Conservation (phyloP, 2,797 vertebrate genomes). For the Brachyrhaphis roseni region DNA sequence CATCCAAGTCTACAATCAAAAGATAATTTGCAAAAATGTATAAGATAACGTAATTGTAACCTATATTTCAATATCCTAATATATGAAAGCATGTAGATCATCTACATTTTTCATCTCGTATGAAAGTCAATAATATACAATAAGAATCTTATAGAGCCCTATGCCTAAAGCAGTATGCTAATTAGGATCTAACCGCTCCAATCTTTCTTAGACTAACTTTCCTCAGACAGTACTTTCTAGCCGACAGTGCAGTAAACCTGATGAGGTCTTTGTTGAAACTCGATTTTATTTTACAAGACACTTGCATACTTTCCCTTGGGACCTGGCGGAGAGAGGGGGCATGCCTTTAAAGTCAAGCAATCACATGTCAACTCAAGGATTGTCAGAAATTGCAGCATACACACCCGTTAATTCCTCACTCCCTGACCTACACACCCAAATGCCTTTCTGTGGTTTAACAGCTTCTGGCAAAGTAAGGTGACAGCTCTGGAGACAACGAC, state of each 20-base stretch:
- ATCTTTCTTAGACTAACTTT: conserved; percentile 24
- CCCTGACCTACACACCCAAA: conserved; percentile 34
- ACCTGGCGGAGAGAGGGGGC: neutral
- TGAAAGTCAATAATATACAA: neutral
- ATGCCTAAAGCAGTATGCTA: neutral
- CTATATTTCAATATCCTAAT: neutral
- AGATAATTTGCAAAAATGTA: neutral
- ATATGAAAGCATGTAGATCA: neutral
- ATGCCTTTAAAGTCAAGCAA: conserved; percentile 1
- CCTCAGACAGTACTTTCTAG: conserved; percentile 22
- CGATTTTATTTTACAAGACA: conserved; percentile 18
- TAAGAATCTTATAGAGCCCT: neutral
- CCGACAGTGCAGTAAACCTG: conserved; percentile 18
- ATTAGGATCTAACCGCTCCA: neutral
- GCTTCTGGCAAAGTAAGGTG: conserved; percentile 13
- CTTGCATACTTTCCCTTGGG: conserved; percentile 26
- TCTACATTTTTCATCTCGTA: neutral
- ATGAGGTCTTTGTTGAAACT: conserved; percentile 38
- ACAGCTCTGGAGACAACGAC: conserved; percentile 40
- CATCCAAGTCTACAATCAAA: neutral
- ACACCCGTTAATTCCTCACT: conserved; percentile 10
- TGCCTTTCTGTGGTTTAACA: conserved; percentile 23
- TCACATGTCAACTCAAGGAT: conserved; percentile 10
- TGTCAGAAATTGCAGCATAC: conserved; percentile 23
- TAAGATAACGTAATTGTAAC: neutral